Conservation (phyloP, 2,113 vertebrate genomes). For the Malurus cyaneus region DNA sequence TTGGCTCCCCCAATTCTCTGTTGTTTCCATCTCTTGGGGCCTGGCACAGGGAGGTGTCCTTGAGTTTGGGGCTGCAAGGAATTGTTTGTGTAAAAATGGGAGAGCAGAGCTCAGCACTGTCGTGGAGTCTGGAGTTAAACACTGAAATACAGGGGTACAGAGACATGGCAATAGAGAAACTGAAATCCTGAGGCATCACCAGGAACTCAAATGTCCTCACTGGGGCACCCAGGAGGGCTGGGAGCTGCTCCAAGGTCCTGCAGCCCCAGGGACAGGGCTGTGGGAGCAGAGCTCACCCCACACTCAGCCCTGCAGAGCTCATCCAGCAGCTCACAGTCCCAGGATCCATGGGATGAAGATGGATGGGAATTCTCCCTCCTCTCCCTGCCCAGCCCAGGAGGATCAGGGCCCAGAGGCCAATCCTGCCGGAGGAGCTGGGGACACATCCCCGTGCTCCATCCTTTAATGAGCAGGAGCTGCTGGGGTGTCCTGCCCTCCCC, state of each 20-base stretch:
- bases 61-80: no score
- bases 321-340: neutral
- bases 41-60: no score
- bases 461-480: neutral
- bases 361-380: neutral
- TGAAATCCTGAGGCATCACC: no score
- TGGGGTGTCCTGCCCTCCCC: neutral
- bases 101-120: no score
- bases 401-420: neutral
- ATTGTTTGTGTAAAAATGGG: no score
- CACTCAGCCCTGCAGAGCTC: neutral
- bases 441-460: neutral
- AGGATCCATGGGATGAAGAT: neutral
- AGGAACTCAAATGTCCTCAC: neutral
- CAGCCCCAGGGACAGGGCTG: neutral
- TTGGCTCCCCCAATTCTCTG: no score
- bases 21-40: no score
- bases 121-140: no score
- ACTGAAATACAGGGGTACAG: no score
- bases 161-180: no score
- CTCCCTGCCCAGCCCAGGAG: rapidly evolving
- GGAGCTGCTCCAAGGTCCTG: neutral
- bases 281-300: neutral
- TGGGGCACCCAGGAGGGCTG: rapidly evolving
- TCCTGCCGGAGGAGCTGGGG: neutral